These are phyloP conservation scores for Hypena proboscidalis DNA, from an alignment of 2,888 invertebrate species.

Conservation along the genomic window DNA sequence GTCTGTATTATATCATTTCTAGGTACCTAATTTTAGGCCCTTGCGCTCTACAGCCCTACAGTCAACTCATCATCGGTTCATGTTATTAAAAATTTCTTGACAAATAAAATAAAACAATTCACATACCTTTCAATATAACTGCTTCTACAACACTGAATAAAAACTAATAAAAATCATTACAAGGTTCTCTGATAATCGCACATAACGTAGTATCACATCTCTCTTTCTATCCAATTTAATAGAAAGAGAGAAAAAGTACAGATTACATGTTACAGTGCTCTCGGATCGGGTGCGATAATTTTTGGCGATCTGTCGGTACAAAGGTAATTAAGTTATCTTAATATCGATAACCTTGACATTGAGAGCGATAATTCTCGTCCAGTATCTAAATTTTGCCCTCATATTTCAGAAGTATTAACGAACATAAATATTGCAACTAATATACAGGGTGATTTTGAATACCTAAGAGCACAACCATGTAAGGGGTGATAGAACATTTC, in stretches of 20 bases:
- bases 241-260: slow-evolving; percentile 10
- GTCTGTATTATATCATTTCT: too few relatives aligned
- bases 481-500: too few relatives aligned
- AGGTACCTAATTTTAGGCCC: too few relatives aligned
- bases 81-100: background rate
- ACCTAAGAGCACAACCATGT: too few relatives aligned
- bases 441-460: too few relatives aligned
- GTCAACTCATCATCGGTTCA: too few relatives aligned
- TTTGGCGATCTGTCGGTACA: slow-evolving; percentile 14
- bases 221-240: slow-evolving; percentile 16
- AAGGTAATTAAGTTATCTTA: slow-evolving; percentile 9
- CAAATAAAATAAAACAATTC: too few relatives aligned
- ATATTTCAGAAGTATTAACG: too few relatives aligned
- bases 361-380: too few relatives aligned
- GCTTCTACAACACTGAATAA: slow-evolving; percentile 35
- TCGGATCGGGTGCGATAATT: slow-evolving; percentile 10
- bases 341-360: slow-evolving; percentile 40
- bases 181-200: slow-evolving; percentile 10
- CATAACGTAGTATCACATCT: slow-evolving; percentile 4
- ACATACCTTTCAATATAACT: slow-evolving; percentile 26
- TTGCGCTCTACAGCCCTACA: too few relatives aligned
- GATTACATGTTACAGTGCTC: background rate
- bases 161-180: slow-evolving; percentile 22
- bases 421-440: too few relatives aligned
- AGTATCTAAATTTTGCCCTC: too few relatives aligned